Base-by-base conservation (phyloP, 1,140 invertebrate genomes). In the Mercenaria mercenaria region DNA sequence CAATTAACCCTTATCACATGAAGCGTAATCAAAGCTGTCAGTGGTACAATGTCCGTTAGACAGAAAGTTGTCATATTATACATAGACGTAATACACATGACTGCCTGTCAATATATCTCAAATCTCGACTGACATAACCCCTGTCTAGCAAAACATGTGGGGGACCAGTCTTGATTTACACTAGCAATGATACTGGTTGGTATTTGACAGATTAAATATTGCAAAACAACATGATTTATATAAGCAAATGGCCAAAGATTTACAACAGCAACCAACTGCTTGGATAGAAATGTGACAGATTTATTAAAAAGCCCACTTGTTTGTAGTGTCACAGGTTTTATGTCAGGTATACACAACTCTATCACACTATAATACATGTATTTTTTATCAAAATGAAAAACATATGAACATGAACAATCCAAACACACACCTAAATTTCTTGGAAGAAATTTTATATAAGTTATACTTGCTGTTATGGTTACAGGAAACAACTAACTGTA, bases 1-100 rank as follows among this genome's bases (percentile, higher is more conserved):
- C 69, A 74, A 41, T 74, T 47, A 41, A 74, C 69, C 34, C 23
- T 43, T 13, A 74, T 41, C 39, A 43, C 18, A 41, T 50, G n/a
- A 11, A 77, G 74, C 43, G 1, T 47, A 29, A 77, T 47, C 20
- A 34, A 50, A 50, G 0, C 41, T 77, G 74, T 77, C 74, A 77
- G 20, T 52, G 1, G 26, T 50, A 77, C 47, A 77, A 77, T 50
- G 47, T 3, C 34, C 15, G 10, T 32, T 29, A 77, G 74, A 77
- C 74, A 50, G n/a, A 77, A 52, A 52, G n/a, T 34, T 77, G 74
- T 77, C 74, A 47, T 77, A 52, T 77, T 77, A 77, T 77, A 47
- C 34, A 50, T 8, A 41, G 4, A 41, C 39, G 50, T 77, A 37
- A 26, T 50, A 50, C 74, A 77, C 47, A 11, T 77, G 41, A 77